A percentile compares a stretch with the other conserved stretches of the same genome.
These are phyloP conservation scores for Tromatobia lineatoria DNA, from an alignment of 2,888 invertebrate species.

Conservation along the genomic window DNA sequence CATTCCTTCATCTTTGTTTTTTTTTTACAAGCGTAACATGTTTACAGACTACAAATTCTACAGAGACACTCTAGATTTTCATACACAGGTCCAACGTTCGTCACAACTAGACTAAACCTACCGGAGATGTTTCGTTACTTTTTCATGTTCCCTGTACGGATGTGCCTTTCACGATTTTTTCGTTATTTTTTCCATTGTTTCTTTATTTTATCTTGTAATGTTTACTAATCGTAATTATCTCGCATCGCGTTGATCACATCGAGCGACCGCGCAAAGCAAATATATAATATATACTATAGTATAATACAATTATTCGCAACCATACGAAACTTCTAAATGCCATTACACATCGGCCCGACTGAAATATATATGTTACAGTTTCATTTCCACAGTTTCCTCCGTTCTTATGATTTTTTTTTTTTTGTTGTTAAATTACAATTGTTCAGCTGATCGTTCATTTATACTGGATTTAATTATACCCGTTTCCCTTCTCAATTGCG, in stretches of 20 bases:
- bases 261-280: constrained; percentile 48
- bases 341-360: constrained; percentile 65
- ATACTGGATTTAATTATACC: constrained; percentile 43
- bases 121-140: constrained; percentile 37
- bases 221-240: constrained; percentile 56
- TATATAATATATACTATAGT: constrained; percentile 31
- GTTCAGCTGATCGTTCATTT: constrained; percentile 44
- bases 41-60: constrained; percentile 52
- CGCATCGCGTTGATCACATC: constrained; percentile 34
- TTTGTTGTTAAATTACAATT: constrained; percentile 52
- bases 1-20: constrained; percentile 25
- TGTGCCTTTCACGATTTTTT: constrained; percentile 50
- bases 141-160: constrained; percentile 52
- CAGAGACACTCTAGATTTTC: constrained; percentile 46
- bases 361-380: constrained; percentile 59
- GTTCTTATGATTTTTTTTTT: background rate
- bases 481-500: constrained; percentile 45
- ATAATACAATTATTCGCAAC: constrained; percentile 66
- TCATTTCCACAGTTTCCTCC: background rate
- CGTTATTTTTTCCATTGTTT: constrained; percentile 19
- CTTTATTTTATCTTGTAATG: constrained; percentile 31
- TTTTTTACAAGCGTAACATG: constrained; percentile 45
- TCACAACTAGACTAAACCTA: constrained; percentile 60
- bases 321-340: constrained; percentile 66
- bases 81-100: constrained; percentile 55